A percentile compares a stretch with the other conserved stretches of the same genome.
phyloP scores from a whole-genome alignment of 2,113 vertebrate species.

The Campylomormyrus numenius region DNA sequence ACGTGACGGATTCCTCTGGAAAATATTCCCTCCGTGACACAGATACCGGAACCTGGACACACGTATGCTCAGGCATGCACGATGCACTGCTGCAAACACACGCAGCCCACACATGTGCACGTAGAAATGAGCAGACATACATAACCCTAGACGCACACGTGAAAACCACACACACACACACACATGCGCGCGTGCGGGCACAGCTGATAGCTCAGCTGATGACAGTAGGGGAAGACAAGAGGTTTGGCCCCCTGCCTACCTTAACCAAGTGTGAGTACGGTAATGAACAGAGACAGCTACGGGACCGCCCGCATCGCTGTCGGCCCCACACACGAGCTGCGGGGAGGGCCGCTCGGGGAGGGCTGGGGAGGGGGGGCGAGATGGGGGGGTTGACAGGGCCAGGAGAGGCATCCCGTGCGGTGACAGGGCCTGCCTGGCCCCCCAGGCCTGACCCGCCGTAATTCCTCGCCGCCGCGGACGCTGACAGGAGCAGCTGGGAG shows the following conservation, averaged over 20 bases:
- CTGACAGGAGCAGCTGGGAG: slow-evolving; percentile 97
- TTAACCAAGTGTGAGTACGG: slow-evolving; percentile 74
- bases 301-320: slow-evolving; percentile 74
- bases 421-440: slow-evolving; percentile 80
- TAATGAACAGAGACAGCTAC: slow-evolving; percentile 97
- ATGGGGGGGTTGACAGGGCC: slow-evolving; percentile 76
- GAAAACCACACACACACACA: slow-evolving; percentile 21
- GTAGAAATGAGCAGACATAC: not conserved
- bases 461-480: slow-evolving; percentile 78
- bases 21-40: not conserved
- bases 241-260: slow-evolving; percentile 83
- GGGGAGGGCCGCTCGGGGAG: slow-evolving; percentile 46
- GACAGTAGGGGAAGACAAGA: slow-evolving; percentile 74
- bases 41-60: not conserved
- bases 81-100: not conserved
- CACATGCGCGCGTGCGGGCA: slow-evolving; percentile 35
- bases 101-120: not conserved
- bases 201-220: slow-evolving; percentile 71
- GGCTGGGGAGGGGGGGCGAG: slow-evolving; percentile 63
- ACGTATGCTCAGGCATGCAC: not conserved
- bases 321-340: slow-evolving; percentile 59
- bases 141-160: not conserved
- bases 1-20: not conserved
- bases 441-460: slow-evolving; percentile 73
- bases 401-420: slow-evolving; percentile 74